Evolutionary conservation across 1,140 invertebrate genomes (phyloP), one percentile per base, ranked within the genome.

Genomic region (Nasonia vitripennis): DNA sequence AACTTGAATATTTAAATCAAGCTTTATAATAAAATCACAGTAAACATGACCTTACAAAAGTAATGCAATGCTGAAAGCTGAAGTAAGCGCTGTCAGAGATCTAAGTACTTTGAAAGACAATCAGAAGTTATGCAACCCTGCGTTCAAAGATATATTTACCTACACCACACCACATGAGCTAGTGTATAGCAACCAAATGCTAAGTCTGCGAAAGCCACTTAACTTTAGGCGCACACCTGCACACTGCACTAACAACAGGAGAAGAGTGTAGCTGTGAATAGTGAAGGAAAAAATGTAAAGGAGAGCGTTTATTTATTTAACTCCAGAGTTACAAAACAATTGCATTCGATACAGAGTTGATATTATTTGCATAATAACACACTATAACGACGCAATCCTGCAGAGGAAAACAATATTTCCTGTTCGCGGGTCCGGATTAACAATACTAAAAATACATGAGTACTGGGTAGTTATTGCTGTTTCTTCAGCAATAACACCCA

Each of bases 121-220:
- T 74, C 2, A 17, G 17, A 62, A 62, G 55, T n/a, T n/a, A 17
- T 62, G 55, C 17, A 62, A 62, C 17, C 55, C 55, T 62, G 17
- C 17, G 17, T 62, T 62, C 55, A 6, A 20, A n/a, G 20, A 62
- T n/a, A 62, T 62, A 17, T n/a, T 62, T 14, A n/a, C 20, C 55
- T 62, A n/a, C 17, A 62, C 55, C 5, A 5, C 55, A 7, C 20
- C 1, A 6, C 3, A 62, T 62, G 55, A 62, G 20, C 55, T 62
- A n/a, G 17, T 17, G 20, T 62, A 27, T 27, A 62, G 10, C 12
- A 12, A 71, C 11, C 14, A 0, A 31, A 45, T 41, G n/a, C 41
- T n/a, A 78, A 78, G n/a, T 78, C 5, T 31, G 7, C 27, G 45
- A 51, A 78, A 78, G 45, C 45, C 75, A 78, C 75, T 78, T 41